phyloP scores from a whole-genome alignment of 1,140 invertebrate genomes.

The Tetragonula clypearis region DNA sequence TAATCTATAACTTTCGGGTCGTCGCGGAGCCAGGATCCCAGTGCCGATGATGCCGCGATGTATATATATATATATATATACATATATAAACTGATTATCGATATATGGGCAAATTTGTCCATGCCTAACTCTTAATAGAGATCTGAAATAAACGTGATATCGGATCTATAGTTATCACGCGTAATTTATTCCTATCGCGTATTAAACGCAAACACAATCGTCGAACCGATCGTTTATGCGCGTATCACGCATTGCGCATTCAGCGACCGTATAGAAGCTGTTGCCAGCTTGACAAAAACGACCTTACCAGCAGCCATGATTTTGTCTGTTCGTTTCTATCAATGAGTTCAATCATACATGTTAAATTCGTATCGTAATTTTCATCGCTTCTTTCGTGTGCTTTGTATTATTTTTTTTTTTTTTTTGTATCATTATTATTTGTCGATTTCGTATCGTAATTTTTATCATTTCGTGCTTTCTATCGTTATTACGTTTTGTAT shows the following conservation, averaged over 20 bases:
- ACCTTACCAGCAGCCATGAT: background rate
- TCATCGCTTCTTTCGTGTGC: no score
- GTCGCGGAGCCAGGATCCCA: background rate
- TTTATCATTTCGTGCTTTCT: no score
- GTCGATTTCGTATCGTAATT: no score
- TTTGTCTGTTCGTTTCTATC: no score
- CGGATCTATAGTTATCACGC: background rate
- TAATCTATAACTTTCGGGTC: slow-evolving; percentile 1
- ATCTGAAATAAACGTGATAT: background rate
- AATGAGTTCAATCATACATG: no score
- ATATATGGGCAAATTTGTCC: background rate
- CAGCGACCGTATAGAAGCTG: no score
- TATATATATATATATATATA: no score
- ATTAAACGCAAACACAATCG: background rate
- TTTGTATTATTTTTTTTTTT: no score
- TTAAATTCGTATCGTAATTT: no score
- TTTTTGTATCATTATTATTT: no score
- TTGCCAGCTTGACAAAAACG: background rate
- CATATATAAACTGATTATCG: background rate
- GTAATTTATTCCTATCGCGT: background rate
- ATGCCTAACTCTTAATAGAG: background rate
- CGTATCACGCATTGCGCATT: background rate
- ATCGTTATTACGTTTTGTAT: no score
- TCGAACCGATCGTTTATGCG: no score
- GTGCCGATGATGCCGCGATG: background rate